Evolutionary conservation across 1,140 invertebrate genomes (phyloP).

Genomic region (Sipha flava): DNA sequence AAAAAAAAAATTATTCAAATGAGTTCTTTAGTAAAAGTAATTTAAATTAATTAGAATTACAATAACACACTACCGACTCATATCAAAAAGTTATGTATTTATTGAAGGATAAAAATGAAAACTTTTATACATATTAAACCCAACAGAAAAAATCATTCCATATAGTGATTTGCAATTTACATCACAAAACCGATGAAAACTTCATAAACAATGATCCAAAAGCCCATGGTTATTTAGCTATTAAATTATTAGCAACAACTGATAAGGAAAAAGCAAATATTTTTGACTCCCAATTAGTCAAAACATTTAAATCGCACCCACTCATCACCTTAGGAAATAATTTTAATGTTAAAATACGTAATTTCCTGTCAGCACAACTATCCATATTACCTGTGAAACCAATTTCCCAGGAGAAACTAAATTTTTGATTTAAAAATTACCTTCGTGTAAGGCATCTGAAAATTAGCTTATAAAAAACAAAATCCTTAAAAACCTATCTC

Average conservation of each 20-base stretch:
- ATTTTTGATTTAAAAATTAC: too few relatives aligned
- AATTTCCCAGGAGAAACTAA: too few relatives aligned
- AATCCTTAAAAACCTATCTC: too few relatives aligned
- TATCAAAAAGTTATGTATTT: neutral
- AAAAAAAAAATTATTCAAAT: neutral
- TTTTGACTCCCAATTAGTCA: too few relatives aligned
- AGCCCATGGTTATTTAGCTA: neutral
- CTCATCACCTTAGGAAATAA: too few relatives aligned
- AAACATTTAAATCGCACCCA: too few relatives aligned
- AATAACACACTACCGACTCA: neutral
- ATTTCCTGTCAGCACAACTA: too few relatives aligned
- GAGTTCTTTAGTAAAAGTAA: neutral
- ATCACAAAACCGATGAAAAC: neutral
- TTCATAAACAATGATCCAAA: neutral
- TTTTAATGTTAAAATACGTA: too few relatives aligned
- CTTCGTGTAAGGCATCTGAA: too few relatives aligned
- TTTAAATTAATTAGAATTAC: neutral
- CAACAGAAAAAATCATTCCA: neutral
- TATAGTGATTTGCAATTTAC: neutral
- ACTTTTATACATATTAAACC: neutral
- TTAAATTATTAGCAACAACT: neutral
- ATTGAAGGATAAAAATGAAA: neutral
- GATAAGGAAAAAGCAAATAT: too few relatives aligned
- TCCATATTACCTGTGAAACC: too few relatives aligned
- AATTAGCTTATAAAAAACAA: too few relatives aligned